These are phyloP conservation scores for Pristionchus japonicus DNA, from an alignment of 2,888 invertebrate genomes.

Conservation along the genomic window DNA sequence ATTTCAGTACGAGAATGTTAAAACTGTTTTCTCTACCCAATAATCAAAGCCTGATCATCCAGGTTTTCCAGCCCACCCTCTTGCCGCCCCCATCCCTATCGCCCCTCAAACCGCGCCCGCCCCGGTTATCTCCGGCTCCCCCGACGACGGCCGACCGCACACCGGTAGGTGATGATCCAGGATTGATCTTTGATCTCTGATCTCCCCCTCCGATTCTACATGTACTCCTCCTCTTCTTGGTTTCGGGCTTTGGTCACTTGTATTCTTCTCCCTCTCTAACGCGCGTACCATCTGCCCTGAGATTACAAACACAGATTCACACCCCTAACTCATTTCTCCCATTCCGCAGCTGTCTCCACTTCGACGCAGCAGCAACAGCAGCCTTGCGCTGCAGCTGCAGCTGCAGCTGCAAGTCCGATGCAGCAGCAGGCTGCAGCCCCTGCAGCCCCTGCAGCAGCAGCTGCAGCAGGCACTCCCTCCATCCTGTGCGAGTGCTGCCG, in stretches of 20 bases:
- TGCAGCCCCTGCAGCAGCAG: not conserved
- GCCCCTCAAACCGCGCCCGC: not conserved
- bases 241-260: not conserved
- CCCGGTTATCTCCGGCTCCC: not conserved
- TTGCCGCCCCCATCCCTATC: not conserved
- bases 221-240: not conserved
- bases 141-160: conserved; percentile 7
- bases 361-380: not conserved
- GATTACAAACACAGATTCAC: not conserved
- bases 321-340: not conserved
- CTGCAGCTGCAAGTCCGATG: too few species aligned
- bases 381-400: not conserved
- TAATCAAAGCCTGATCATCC: not conserved
- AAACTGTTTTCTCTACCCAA: too few species aligned
- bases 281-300: not conserved
- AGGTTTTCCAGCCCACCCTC: not conserved
- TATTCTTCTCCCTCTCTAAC: not conserved
- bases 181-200: not conserved
- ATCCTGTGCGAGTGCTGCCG: conserved; percentile 55
- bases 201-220: not conserved
- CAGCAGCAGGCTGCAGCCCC: not conserved
- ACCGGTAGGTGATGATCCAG: not conserved
- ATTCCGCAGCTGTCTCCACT: not conserved
- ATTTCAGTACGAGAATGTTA: too few species aligned
- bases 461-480: not conserved